Evolutionary conservation across 2,888 invertebrate genomes (phyloP).

Genomic region (Tridacna crocea): DNA sequence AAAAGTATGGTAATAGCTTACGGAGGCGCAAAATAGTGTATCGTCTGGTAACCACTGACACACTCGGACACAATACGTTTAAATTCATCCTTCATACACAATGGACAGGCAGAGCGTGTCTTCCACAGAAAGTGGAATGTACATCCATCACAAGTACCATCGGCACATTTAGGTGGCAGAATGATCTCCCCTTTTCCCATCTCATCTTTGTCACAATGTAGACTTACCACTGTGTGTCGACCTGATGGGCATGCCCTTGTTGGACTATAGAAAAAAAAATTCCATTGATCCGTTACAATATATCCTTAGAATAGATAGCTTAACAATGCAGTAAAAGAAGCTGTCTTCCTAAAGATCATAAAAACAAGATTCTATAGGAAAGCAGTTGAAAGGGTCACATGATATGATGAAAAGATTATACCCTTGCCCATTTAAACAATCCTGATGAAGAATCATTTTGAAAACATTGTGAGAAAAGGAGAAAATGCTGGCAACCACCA

Average conservation of each 20-base stretch:
- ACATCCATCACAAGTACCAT: constrained; percentile 88
- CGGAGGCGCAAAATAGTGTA: constrained; percentile 85
- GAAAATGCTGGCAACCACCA: too few relatives aligned
- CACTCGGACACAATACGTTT: constrained; percentile 86
- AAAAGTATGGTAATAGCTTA: constrained; percentile 51
- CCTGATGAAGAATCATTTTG: too few relatives aligned
- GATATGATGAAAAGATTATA: too few relatives aligned
- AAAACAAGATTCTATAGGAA: too few relatives aligned
- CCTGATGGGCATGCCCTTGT: constrained; percentile 86
- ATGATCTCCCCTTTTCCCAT: constrained; percentile 76
- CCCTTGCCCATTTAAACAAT: too few relatives aligned
- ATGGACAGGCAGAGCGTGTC: constrained; percentile 86
- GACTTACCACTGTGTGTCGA: constrained; percentile 86
- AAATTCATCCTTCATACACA: constrained; percentile 84
- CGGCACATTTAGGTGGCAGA: constrained; percentile 85
- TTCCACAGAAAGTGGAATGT: constrained; percentile 86
- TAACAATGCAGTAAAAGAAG: too few relatives aligned
- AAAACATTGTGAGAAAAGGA: too few relatives aligned
- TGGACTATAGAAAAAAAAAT: constrained; percentile 71
- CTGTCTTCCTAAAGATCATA: too few relatives aligned
- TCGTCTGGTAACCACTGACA: constrained; percentile 85
- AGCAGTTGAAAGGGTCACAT: too few relatives aligned
- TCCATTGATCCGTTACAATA: too few relatives aligned
- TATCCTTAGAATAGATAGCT: too few relatives aligned
- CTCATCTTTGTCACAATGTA: constrained; percentile 85